A percentile compares a stretch with the other conserved stretches of the same genome.
Conservation (phyloP, 2,888 invertebrate genomes). For the Drosophila prostipennis region DNA sequence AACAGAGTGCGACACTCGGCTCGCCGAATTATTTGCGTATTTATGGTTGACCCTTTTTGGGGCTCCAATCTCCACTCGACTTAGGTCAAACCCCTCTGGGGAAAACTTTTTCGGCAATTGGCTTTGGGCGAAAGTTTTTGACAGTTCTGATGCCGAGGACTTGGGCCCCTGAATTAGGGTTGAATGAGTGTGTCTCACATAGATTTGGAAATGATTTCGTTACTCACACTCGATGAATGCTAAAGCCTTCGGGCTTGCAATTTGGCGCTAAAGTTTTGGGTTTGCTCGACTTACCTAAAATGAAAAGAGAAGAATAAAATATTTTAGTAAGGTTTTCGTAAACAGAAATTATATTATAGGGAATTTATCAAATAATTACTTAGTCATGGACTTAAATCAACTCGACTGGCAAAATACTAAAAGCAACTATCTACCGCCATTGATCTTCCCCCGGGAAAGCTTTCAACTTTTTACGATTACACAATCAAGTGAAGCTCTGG, state of each 20-base stretch:
- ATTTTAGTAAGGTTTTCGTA: not conserved
- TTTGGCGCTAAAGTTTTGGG: not conserved
- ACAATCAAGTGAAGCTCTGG: conserved; percentile 12
- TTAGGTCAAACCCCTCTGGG: conserved; percentile 14
- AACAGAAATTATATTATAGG: no score
- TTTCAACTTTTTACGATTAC: conserved; percentile 25
- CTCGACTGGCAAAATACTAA: not conserved
- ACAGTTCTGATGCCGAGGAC: conserved; percentile 28
- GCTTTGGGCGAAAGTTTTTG: conserved; percentile 59
- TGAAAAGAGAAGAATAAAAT: conserved; percentile 12
- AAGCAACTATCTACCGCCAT: conserved; percentile 3
- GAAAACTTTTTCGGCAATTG: conserved; percentile 62
- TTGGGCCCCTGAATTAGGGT: conserved; percentile 25
- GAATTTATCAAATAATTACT: not conserved
- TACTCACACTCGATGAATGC: conserved; percentile 28
- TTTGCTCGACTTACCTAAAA: conserved; percentile 60
- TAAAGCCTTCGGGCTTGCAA: not conserved
- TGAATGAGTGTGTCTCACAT: conserved; percentile 20
- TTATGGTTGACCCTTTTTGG: conserved; percentile 69
- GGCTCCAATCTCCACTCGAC: conserved; percentile 1
- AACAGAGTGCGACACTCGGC: conserved; percentile 52
- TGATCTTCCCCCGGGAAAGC: not conserved
- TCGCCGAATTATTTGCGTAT: conserved; percentile 75
- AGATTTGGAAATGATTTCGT: conserved; percentile 22
- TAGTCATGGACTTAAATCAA: not conserved